Evolutionary conservation across 2,888 invertebrate species (phyloP), one percentile per base, ranked within the genome.

Genomic region (Cryptus armator): DNA sequence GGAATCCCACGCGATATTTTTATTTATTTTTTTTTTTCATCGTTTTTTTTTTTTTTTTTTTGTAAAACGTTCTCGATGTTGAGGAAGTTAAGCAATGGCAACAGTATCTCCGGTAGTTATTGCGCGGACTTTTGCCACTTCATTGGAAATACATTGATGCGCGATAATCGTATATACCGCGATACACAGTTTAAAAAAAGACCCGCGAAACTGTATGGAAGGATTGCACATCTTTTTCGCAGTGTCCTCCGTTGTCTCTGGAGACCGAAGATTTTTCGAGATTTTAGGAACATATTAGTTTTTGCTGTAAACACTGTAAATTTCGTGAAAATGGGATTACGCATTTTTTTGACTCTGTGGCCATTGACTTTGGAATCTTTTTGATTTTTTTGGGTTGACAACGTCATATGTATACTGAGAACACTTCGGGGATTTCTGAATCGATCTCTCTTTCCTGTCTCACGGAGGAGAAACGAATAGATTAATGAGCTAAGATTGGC

Each of bases 391-490:
- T 24, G 24, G 24, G 67, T 67, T 72, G 66, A 32, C 44, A 75
- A 76, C 80, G 75, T 46, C 71, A 76, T 32, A 24, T 62, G 24
- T 24, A 3, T 24, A 51, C 67, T 76, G 72, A 84, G 84, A 76
- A 43, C 77, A 44, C 62, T 10, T 56, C 48, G 48, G 71, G 80
- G 67, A 46, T 75, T 43, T 51, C 51, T 29, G 24, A 72, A 72
- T 81, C 81, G 80, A 81, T 75, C 48, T 75, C 48, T 37, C 53
- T 76, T 80, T 66, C 37, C 56, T 19, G 53, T 53, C n/a, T n/a
- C 56, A 46, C 59, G 53, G 37, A 19, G 56, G 0, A 19, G 56
- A 59, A 59, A 29, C 19, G 10, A 32, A 62, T 62, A 62, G 59
- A 62, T 29, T 32, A 62, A 29, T 29, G 59, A n/a, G 12, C 59